Base-by-base conservation (phyloP, 2,888 invertebrate species). In the Linyphia triangularis region DNA sequence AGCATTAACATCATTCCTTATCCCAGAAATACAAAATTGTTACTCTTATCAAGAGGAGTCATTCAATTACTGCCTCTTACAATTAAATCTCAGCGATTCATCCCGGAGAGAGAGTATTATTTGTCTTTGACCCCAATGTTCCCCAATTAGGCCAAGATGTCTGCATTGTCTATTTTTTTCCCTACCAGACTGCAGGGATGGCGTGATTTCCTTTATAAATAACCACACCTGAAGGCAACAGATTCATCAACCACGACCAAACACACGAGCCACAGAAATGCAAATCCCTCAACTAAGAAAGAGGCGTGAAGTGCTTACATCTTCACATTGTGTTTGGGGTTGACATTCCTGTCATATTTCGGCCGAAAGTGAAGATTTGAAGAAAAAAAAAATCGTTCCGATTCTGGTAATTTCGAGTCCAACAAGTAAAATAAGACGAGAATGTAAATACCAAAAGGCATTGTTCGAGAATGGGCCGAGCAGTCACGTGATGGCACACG, bases 201-300 rank as follows among this genome's bases (percentile, higher is more conserved):
- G 77, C 77, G 77, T 37, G 77, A 77, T 77, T 37, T 77, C 24
- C 77, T 73, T 40, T 77, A 77, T 63, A 77, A 77, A 77, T 57
- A 63, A 59, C 22, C 73, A n/a, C 63, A 63, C 77, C 33, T 33
- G 51, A 51, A 9, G 51, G n/a, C 51, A 5, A 10, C 13, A n/a
- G n/a, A 51, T 2, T n/a, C 51, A 51, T 7, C 51, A 5, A 51
- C 51, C 16, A 51, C n/a, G n/a, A 51, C 3, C 13, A 51, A 51
- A 51, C 13, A 51, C 5, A 16, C 9, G n/a, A n/a, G 16, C 5
- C n/a, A 51, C 16, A 51, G n/a, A 16, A 2, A 51, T 51, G 13
- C 51, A n/a, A 51, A 51, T 16, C 5, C 51, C 13, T 13, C n/a
- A n/a, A 5, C n/a, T 16, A n/a, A n/a, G n/a, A 13, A 16, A 51